phyloP scores from a whole-genome alignment of 2,888 invertebrate species.

The Cheilosia urbana region DNA sequence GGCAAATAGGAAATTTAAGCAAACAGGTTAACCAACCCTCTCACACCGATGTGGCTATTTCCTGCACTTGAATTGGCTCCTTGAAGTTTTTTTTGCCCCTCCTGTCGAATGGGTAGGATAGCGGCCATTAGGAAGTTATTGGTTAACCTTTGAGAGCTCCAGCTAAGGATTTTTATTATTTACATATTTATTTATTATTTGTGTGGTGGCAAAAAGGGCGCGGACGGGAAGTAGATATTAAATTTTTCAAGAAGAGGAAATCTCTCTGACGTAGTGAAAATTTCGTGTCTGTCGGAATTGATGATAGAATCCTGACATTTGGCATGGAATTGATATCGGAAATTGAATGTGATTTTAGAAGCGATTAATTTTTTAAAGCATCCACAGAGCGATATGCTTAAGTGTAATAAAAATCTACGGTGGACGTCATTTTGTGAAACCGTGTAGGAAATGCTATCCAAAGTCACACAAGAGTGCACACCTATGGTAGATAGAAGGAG shows the following conservation, averaged over 20 bases:
- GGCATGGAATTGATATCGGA: constrained; percentile 10
- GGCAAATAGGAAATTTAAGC: constrained; percentile 2
- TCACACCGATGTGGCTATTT: constrained; percentile 3
- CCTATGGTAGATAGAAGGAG: too few relatives aligned
- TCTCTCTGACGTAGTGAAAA: not conserved
- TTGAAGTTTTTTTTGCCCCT: not conserved
- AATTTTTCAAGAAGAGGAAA: not conserved
- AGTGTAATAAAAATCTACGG: too few relatives aligned
- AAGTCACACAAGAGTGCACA: too few relatives aligned
- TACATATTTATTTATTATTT: too few relatives aligned
- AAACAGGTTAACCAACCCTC: constrained; percentile 26
- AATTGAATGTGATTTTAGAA: constrained; percentile 3
- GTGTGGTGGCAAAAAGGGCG: too few relatives aligned
- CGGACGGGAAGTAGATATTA: too few relatives aligned
- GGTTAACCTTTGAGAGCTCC: constrained; percentile 41
- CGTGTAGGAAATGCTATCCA: too few relatives aligned
- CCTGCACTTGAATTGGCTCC: not conserved
- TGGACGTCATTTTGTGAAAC: too few relatives aligned
- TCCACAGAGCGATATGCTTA: too few relatives aligned
- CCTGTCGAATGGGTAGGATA: not conserved
- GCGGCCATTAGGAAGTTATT: constrained; percentile 43
- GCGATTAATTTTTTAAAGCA: too few relatives aligned
- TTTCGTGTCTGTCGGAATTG: not conserved
- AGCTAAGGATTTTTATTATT: too few relatives aligned
- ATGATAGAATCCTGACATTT: not conserved